Evolutionary conservation across 2,888 invertebrate genomes (phyloP).

Genomic region (Leucophenga maculata): DNA sequence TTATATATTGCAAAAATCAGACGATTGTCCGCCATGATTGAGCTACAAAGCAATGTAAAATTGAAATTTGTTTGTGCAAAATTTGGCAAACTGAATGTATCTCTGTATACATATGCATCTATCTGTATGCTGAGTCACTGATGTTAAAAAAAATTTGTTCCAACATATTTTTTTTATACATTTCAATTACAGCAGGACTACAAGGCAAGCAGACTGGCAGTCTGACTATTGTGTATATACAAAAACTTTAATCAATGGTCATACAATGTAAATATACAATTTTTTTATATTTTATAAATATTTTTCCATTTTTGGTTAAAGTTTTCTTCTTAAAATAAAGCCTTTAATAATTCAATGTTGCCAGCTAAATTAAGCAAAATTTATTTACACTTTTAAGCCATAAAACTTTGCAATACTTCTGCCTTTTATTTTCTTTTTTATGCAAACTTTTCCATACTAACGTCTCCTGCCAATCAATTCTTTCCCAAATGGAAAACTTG

Average conservation of each 20-base stretch:
- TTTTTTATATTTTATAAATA: not conserved
- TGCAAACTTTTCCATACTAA: too few relatives aligned
- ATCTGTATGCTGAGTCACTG: constrained; percentile 12
- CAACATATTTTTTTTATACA: not conserved
- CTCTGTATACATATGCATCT: constrained; percentile 11
- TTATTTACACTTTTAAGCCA: too few relatives aligned
- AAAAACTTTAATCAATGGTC: not conserved
- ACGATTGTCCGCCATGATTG: too few relatives aligned
- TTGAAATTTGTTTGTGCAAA: constrained; percentile 9
- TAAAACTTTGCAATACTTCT: too few relatives aligned
- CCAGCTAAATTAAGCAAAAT: too few relatives aligned
- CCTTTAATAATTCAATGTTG: too few relatives aligned
- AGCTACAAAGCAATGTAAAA: too few relatives aligned
- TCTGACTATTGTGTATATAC: not conserved
- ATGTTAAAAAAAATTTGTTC: not conserved
- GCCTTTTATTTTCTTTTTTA: too few relatives aligned
- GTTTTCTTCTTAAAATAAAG: too few relatives aligned
- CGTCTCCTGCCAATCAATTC: too few relatives aligned
- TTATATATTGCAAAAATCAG: too few relatives aligned
- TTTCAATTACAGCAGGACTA: not conserved
- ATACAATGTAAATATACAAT: constrained; percentile 2
- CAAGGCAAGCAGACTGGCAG: not conserved
- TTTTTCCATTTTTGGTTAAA: too few relatives aligned
- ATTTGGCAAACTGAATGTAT: constrained; percentile 20
- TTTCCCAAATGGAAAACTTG: not conserved